phyloP scores from a whole-genome alignment of 2,113 vertebrate genomes.

The Numida meleagris region DNA sequence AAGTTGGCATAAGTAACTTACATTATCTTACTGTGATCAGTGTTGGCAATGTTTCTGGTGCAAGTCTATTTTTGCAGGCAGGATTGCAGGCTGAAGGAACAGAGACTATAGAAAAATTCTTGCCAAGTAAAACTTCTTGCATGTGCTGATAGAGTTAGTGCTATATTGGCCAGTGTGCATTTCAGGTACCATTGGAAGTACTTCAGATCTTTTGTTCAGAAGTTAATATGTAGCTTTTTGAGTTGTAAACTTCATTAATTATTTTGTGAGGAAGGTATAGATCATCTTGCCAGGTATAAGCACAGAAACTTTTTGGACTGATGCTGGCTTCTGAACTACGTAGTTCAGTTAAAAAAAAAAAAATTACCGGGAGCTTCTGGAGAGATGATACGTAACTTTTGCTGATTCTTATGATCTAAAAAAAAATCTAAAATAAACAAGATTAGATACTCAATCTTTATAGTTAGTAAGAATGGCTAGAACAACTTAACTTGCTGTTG shows the following conservation, averaged over 20 bases:
- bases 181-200: background rate
- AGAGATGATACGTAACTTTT: background rate
- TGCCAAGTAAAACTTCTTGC: background rate
- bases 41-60: background rate
- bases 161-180: background rate
- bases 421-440: background rate
- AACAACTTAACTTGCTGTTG: background rate
- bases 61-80: background rate
- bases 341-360: no score
- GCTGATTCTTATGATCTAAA: fast-evolving
- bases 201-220: background rate
- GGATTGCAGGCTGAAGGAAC: background rate
- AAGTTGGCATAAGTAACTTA: background rate
- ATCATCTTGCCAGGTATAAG: background rate
- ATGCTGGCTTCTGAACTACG: background rate
- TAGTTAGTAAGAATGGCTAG: background rate
- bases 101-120: background rate
- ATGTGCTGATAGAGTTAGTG: background rate
- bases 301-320: background rate
- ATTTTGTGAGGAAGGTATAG: background rate
- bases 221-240: background rate
- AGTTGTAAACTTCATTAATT: background rate
- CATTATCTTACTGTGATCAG: background rate
- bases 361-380: background rate
- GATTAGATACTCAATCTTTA: background rate